Evolutionary conservation across 2,888 invertebrate genomes (phyloP).

Genomic region (Netelia fuscicornis): DNA sequence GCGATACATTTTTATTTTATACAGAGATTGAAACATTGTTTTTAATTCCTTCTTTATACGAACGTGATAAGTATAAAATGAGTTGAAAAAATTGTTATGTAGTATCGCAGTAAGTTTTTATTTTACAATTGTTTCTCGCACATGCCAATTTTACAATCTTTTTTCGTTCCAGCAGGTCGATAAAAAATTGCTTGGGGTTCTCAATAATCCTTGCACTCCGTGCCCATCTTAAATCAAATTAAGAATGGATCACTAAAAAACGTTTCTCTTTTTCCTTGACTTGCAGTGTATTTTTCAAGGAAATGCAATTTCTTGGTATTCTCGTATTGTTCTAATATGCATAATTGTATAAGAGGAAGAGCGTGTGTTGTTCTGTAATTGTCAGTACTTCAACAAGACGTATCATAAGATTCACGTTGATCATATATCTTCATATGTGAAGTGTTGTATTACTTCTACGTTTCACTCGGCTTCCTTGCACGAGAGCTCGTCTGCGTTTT

Average conservation of each 20-base stretch:
- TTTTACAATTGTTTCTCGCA: too few species aligned
- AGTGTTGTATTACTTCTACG: constrained; percentile 9
- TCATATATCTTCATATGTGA: constrained; percentile 14
- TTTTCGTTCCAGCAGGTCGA: too few species aligned
- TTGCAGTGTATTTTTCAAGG: not conserved
- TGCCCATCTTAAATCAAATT: not conserved
- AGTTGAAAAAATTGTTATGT: too few species aligned
- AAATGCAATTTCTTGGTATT: constrained; percentile 14
- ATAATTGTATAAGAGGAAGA: not conserved
- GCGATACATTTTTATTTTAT: too few species aligned
- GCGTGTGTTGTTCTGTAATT: not conserved
- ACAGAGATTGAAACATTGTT: too few species aligned
- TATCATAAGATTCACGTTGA: not conserved
- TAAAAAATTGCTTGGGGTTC: not conserved
- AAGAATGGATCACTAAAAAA: not conserved
- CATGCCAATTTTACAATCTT: too few species aligned
- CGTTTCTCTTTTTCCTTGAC: constrained; percentile 4
- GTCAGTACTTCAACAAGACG: not conserved
- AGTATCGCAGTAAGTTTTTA: too few species aligned
- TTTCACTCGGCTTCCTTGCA: constrained; percentile 27
- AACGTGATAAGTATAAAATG: too few species aligned
- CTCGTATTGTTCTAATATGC: constrained; percentile 6
- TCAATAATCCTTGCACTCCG: not conserved
- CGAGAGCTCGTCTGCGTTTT: constrained; percentile 29
- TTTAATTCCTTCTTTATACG: too few species aligned